phyloP scores from a whole-genome alignment of 2,888 invertebrate species.

The Acleris laterana region DNA sequence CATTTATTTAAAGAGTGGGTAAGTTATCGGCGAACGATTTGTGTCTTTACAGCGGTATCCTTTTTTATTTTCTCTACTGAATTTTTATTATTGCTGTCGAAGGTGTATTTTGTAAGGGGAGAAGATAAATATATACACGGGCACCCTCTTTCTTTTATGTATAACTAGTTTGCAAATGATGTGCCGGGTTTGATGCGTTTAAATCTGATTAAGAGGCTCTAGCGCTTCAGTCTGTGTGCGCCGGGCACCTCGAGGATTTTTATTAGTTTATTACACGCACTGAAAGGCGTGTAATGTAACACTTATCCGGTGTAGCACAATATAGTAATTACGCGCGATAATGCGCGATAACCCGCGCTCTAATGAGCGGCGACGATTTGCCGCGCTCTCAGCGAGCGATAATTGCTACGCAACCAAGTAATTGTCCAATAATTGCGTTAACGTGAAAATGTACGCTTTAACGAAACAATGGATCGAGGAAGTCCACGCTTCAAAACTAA shows the following conservation, averaged over 20 bases:
- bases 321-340: conserved; percentile 64
- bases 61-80: conserved; percentile 60
- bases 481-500: conserved; percentile 59
- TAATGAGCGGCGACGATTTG: conserved; percentile 75
- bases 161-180: conserved; percentile 6
- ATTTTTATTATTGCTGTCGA: conserved; percentile 70
- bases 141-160: conserved; percentile 45
- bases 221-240: not conserved
- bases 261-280: conserved; percentile 31
- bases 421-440: conserved; percentile 82
- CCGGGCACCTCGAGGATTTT: not conserved
- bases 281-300: conserved; percentile 36
- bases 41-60: conserved; percentile 43
- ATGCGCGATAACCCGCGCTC: conserved; percentile 65
- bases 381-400: conserved; percentile 63
- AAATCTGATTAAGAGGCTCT: too few species aligned
- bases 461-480: conserved; percentile 75
- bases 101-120: conserved; percentile 58
- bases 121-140: conserved; percentile 49
- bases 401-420: conserved; percentile 73
- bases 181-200: too few species aligned
- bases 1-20: conserved; percentile 37
- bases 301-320: conserved; percentile 37
- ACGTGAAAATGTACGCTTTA: conserved; percentile 81
- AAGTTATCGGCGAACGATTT: conserved; percentile 44